Evolutionary conservation across 1,140 invertebrate genomes (phyloP), one percentile per base, ranked within the genome.

Genomic region (Centruroides sculpturatus): DNA sequence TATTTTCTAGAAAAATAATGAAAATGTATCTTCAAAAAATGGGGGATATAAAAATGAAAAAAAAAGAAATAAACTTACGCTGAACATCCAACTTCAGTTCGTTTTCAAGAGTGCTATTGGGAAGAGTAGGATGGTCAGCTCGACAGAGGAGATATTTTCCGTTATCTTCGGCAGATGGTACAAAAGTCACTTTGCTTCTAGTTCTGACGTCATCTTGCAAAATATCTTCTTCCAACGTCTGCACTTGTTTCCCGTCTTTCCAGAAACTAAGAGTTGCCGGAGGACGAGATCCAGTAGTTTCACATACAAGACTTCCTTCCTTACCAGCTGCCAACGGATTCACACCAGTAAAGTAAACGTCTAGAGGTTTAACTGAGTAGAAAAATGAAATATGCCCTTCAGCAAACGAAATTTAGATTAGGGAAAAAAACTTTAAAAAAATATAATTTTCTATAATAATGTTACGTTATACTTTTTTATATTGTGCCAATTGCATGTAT

Each of bases 91-190:
- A 71, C 67, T 75, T 77, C 76, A 77, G 78, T 50, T 76, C 78
- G 67, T 91, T 87, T 74, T 90, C 87, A 50, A 90, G 80, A 47
- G 83, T 81, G 65, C 85, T 85, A 66, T 77, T 80, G 6, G 68
- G 64, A 12, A 66, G 55, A 52, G 59, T 51, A 5, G 85, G 82
- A 74, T 92, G 92, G 71, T 89, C 86, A 9, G 88, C 85, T 59
- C 85, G 80, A 72, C 89, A 92, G 4, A 85, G 81, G 64, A 92
- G 74, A 71, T 83, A 85, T 69, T 85, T 86, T n/a, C 86, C 87
- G 56, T 86, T 82, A 75, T 92, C 89, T 48, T 82, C 78, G 73
- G 88, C 87, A 49, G 79, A 78, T 80, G 57, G 86, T 63, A 81
- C 63, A 23, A 70, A 62, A 49, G 66, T 57, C 11, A 70, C 49